Base-by-base conservation (phyloP, 2,888 invertebrate genomes). In the Gymnoscelis rufifasciata region DNA sequence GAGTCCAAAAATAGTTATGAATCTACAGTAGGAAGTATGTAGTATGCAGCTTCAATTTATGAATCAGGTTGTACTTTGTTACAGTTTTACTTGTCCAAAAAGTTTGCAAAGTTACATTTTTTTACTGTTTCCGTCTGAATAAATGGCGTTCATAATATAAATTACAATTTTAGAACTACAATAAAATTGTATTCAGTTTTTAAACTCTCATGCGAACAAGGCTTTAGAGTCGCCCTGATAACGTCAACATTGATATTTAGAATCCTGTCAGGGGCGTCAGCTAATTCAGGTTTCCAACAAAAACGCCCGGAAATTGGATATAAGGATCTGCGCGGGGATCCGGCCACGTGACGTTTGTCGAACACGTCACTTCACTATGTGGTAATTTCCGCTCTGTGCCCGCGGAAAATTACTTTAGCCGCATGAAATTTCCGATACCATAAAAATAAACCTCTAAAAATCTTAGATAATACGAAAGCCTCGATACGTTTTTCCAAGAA, bases 271-370 rank as follows among this genome's bases (percentile, higher is more conserved):
- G 78, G 77, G 76, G 80, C 76, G 81, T 81, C 84, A 78, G 81
- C 84, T 88, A 87, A 87, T 87, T 86, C 86, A 75, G 77, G 78
- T 82, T 83, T 78, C 77, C 82, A 83, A 86, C 87, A 88, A 87
- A 86, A 88, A 83, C 83, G 75, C 47, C 82, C 81, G 87, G 87
- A 88, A 87, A 87, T 87, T 87, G 84, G 86, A 87, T 86, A 84
- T 86, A 86, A 86, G 87, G 83, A 87, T 87, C 87, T 87, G 78
- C 78, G 78, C 77, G 78, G 75, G 78, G 79, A 78, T 83, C 83
- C 86, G 83, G 81, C 79, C 83, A 86, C 87, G 87, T 86, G 87
- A 86, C 87, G 86, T 83, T 83, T 87, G 86, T 84, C 84, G 83
- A 86, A 87, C 83, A 86, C 83, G 84, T 86, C 87, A 86, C 82